Conservation (phyloP, 2,113 vertebrate genomes). For the Piliocolobus tephrosceles region DNA sequence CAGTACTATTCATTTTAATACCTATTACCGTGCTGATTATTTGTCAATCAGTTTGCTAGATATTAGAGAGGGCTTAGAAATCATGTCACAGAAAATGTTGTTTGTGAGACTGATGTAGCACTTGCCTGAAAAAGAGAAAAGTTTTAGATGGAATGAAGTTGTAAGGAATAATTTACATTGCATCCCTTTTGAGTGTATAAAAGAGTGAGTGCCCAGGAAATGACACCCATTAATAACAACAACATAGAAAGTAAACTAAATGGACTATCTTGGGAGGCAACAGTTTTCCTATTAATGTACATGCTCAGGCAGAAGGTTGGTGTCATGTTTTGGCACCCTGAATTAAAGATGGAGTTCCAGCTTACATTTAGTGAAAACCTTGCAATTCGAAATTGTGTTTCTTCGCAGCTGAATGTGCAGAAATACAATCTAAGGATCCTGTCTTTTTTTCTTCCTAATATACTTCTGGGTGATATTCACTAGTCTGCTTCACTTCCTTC, state of each 20-base stretch:
- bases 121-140: background rate
- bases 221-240: background rate
- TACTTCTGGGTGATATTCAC: background rate
- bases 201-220: background rate
- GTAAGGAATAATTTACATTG: background rate
- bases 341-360: background rate
- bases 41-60: background rate
- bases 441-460: conserved; percentile 35
- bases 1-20: background rate
- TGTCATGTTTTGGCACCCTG: background rate
- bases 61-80: background rate
- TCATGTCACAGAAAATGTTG: background rate
- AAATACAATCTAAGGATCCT: conserved; percentile 10
- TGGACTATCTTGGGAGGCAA: background rate
- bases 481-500: background rate
- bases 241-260: background rate
- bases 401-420: background rate
- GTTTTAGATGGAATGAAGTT: background rate
- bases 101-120: background rate
- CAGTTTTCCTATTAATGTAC: background rate
- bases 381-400: background rate
- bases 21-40: background rate
- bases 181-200: background rate
- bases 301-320: background rate
- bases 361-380: background rate